Evolutionary conservation across 2,888 invertebrate species (phyloP), one percentile per base, ranked within the genome.

Genomic region (Selenia dentaria): DNA sequence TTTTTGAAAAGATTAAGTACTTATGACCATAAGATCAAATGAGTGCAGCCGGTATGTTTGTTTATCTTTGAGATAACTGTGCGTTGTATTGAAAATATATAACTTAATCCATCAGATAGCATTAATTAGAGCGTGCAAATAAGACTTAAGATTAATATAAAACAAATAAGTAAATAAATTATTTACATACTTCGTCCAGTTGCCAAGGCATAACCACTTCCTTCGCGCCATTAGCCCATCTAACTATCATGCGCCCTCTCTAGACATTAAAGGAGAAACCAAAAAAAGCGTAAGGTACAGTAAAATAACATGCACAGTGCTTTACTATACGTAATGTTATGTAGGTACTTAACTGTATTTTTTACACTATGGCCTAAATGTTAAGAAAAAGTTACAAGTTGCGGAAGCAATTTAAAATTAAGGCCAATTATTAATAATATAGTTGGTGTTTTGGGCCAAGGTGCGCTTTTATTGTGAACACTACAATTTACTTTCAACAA

Each of bases 191-290:
- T 74, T 74, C 70, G 74, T 85, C 78, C 67, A 90, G 87, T 82
- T 87, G 84, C 84, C 85, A 83, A 85, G 90, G 90, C 88, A 90
- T 83, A 74, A 83, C 74, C 75, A 90, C 89, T 79, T 78, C 81
- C 70, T 76, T 87, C 65, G 88, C 89, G 70, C 84, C 89, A 73
- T 85, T 89, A 78, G 74, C 82, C 90, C 90, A 90, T 69, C 82
- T 90, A 89, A 90, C 90, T 88, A 90, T 84, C 90, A 90, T 90
- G 88, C 90, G 81, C 87, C 90, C 79, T 59, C 69, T 84, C 90
- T 90, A 89, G 57, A 80, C 66, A 68, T 74, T 66, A 73, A 75
- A 74, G 67, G 69, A 71, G 74, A 48, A 83, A 82, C 70, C 78
- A 87, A 82, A 72, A 68, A 86, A 86, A 80, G 76, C 79, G 66